phyloP scores from a whole-genome alignment of 2,797 vertebrate species.

The Ambastaia sidthimunki region DNA sequence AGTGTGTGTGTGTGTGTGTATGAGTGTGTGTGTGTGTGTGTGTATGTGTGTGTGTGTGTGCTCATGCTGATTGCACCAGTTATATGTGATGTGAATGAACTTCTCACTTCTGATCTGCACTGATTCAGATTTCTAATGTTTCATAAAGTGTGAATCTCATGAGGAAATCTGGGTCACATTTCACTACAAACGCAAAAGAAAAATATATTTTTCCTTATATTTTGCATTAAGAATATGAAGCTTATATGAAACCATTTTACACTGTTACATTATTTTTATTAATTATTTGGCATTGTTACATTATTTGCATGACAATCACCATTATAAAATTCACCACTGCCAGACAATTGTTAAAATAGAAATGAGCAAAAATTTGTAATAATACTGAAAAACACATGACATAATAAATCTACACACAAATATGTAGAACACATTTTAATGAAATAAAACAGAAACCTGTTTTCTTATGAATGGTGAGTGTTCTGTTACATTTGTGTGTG shows the following conservation, averaged over 20 bases:
- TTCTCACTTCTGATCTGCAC: neutral
- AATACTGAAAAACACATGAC: too few relatives aligned
- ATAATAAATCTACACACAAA: too few relatives aligned
- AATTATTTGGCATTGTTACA: neutral
- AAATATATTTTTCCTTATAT: neutral
- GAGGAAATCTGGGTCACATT: neutral
- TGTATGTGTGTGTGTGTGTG: neutral
- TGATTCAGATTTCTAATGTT: neutral
- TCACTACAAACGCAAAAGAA: neutral
- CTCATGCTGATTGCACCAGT: conserved; percentile 5
- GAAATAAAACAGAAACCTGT: too few relatives aligned
- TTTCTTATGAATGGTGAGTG: too few relatives aligned
- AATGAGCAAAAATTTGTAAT: too few relatives aligned
- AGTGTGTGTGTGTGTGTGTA: too few relatives aligned
- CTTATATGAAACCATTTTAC: neutral
- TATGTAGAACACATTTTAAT: too few relatives aligned
- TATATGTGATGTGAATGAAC: neutral
- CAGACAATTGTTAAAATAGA: neutral
- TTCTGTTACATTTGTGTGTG: too few relatives aligned
- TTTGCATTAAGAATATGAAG: neutral
- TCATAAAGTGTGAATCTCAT: neutral
- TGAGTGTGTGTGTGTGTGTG: too few relatives aligned
- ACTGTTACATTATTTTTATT: too few relatives aligned
- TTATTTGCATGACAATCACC: neutral
- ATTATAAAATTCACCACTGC: neutral